Percentiles rank a stretch among this genome's conserved stretches.
Evolutionary conservation across 1,140 invertebrate genomes (phyloP).

Genomic region (Agrypnia vestita): DNA sequence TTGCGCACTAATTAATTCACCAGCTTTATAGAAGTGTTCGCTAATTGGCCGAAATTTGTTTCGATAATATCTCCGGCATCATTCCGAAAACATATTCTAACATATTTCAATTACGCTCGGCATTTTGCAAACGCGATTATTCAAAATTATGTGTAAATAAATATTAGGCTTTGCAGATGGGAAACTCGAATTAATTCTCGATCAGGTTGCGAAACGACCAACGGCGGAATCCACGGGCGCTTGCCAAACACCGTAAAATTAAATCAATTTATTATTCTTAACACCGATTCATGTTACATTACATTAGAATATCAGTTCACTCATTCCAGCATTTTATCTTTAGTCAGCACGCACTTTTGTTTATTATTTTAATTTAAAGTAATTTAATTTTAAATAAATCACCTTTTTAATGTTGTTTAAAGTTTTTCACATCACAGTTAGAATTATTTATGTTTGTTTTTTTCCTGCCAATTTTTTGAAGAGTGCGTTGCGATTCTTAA

Average conservation of each 20-base stretch:
- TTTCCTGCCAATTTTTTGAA: not conserved
- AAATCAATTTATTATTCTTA: constrained; percentile 21
- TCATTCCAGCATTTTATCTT: too few relatives aligned
- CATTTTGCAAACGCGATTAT: constrained; percentile 35
- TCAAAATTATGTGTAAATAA: constrained; percentile 1
- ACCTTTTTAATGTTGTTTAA: too few relatives aligned
- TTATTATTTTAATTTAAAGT: too few relatives aligned
- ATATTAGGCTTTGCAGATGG: constrained; percentile 9
- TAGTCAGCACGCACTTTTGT: too few relatives aligned
- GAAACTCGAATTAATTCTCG: constrained; percentile 11
- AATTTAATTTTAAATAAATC: too few relatives aligned
- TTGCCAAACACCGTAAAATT: constrained; percentile 31
- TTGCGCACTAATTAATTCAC: constrained; percentile 21
- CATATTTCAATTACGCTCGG: constrained; percentile 29
- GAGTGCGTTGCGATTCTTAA: not conserved
- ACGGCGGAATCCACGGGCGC: not conserved
- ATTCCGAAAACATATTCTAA: constrained; percentile 40
- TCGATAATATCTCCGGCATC: constrained; percentile 25
- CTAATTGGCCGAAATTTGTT: constrained; percentile 42
- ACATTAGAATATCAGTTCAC: constrained; percentile 17
- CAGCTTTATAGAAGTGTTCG: constrained; percentile 23
- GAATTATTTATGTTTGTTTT: not conserved
- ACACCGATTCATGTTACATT: constrained; percentile 12
- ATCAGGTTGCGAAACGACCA: not conserved
- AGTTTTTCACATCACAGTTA: not conserved